Evolutionary conservation across 2,113 vertebrate genomes (phyloP).

Genomic region (Terrapene triunguis): DNA sequence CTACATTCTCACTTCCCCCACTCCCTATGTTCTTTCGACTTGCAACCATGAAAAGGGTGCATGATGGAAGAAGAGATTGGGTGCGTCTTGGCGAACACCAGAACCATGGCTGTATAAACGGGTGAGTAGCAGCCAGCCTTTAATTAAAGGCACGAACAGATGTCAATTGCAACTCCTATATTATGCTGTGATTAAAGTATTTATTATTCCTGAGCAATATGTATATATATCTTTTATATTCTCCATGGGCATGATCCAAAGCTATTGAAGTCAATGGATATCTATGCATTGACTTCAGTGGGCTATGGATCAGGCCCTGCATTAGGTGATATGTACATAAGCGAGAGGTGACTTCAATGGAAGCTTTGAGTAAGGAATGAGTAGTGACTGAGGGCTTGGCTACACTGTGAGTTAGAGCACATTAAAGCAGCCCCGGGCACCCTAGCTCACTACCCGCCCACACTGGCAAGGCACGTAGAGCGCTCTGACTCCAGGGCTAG

Average conservation of each 20-base stretch:
- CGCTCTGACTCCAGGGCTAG: too few relatives aligned
- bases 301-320: neutral
- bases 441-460: too few relatives aligned
- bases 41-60: neutral
- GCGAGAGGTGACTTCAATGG: neutral
- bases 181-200: neutral
- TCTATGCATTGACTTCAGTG: neutral
- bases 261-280: neutral
- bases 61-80: neutral
- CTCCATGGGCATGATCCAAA: neutral
- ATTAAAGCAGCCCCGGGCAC: too few relatives aligned
- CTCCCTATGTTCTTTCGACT: accelerated
- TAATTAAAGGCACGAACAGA: constrained; percentile 40
- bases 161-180: neutral
- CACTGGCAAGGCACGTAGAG: too few relatives aligned
- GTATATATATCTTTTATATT: neutral
- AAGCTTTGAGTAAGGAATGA: neutral
- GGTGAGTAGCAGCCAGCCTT: neutral
- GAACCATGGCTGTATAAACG: neutral
- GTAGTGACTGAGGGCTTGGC: neutral
- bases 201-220: neutral
- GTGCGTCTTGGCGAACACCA: neutral
- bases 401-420: too few relatives aligned
- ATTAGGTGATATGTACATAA: neutral
- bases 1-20: neutral